phyloP scores from a whole-genome alignment of 2,113 vertebrate species.

The Psittacara wagleri region DNA sequence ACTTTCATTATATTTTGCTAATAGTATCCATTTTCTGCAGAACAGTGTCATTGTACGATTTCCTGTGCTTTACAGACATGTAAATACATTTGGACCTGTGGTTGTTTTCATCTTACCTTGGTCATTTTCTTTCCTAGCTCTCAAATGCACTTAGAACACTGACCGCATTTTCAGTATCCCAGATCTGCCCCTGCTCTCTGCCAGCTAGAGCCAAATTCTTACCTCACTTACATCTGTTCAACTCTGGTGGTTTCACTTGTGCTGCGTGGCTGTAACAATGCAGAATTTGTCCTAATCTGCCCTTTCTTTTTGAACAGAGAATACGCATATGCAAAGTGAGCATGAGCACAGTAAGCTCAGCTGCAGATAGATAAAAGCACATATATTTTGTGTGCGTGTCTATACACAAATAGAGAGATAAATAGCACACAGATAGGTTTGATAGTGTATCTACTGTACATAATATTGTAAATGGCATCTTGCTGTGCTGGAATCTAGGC shows the following conservation, averaged over 20 bases:
- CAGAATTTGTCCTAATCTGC: conserved; percentile 61
- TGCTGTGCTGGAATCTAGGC: conserved; percentile 76
- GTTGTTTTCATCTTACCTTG: background rate
- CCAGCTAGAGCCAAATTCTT: conserved; percentile 45
- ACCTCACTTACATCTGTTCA: conserved; percentile 56
- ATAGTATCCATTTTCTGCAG: background rate
- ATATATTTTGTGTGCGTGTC: background rate
- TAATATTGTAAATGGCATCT: conserved; percentile 68
- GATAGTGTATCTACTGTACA: conserved; percentile 68
- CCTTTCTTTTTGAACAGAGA: conserved; percentile 16
- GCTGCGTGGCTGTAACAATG: background rate
- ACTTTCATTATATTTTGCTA: background rate
- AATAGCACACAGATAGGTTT: conserved; percentile 29
- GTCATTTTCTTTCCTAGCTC: background rate
- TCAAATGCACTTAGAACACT: background rate
- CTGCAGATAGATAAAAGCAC: background rate
- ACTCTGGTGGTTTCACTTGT: conserved; percentile 31
- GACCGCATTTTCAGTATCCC: background rate
- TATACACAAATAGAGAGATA: background rate
- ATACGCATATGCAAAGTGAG: background rate
- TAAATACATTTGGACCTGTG: conserved; percentile 11
- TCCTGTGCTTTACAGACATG: conserved; percentile 22
- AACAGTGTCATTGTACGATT: background rate
- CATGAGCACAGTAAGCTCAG: background rate
- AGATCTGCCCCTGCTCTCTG: background rate